These are phyloP conservation scores for Coryphaenoides rupestris DNA, from an alignment of 2,113 vertebrate genomes.

Conservation along the genomic window DNA sequence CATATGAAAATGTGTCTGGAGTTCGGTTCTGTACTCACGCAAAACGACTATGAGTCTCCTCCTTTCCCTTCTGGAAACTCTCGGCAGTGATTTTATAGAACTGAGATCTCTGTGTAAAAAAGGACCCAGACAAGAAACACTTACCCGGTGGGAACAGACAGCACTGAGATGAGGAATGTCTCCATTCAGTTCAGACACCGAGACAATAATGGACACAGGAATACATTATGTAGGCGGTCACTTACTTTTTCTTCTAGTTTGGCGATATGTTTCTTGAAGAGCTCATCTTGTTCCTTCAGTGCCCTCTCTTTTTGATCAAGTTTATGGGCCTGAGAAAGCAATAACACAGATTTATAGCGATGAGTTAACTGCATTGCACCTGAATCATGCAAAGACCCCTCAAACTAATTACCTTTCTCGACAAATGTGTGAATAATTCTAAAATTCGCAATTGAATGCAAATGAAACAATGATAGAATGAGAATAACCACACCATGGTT, in stretches of 20 bases:
- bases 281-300: conserved; percentile 44
- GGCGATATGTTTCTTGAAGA: conserved; percentile 54
- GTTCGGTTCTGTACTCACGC: conserved; percentile 68
- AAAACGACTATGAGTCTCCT: conserved; percentile 82
- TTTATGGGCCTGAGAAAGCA: conserved; percentile 58
- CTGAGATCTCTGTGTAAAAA: conserved; percentile 74
- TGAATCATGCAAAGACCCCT: background rate
- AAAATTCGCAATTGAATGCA: conserved; percentile 2
- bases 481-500: background rate
- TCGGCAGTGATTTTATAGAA: conserved; percentile 88
- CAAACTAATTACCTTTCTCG: background rate
- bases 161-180: background rate
- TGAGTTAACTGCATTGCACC: background rate
- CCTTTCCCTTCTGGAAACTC: conserved; percentile 83
- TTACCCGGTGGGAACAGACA: background rate
- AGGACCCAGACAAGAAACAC: background rate
- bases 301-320: conserved; percentile 57
- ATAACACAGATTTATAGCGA: background rate
- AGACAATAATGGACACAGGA: background rate
- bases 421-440: background rate
- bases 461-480: background rate
- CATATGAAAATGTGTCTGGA: too few relatives aligned
- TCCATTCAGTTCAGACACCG: background rate
- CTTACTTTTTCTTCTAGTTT: conserved; percentile 65
- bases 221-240: background rate